Base-by-base conservation (phyloP, 2,888 invertebrate species). In the Lobophora halterata region DNA sequence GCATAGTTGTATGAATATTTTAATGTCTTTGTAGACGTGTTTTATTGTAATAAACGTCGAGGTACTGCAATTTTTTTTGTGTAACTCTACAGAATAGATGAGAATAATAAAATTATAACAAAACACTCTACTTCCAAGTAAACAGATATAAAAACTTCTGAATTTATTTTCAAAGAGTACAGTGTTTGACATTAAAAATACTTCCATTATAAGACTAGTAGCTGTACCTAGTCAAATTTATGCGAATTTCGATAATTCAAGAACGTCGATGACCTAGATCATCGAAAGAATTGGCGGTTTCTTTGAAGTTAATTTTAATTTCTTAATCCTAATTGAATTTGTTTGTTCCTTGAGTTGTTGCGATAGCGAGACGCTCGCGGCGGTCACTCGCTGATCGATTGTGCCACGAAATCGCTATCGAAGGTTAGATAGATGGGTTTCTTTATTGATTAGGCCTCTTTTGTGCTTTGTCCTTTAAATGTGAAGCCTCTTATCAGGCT, bases 291-390 rank as follows among this genome's bases (percentile, higher is more conserved):
- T 51, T 55, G 55, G 70, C 83, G 83, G 81, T 65, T 55, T 63
- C 78, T 83, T 82, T 80, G 78, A 77, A 65, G 46, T 46, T 45
- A 63, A 60, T 56, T 73, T 77, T 79, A 81, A 82, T 79, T 85
- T 82, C 82, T 85, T 83, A 83, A 85, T 82, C 77, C 81, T 85
- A 83, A 86, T 83, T 86, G 85, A 83, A 76, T 85, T 85, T 85
- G 79, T 82, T 83, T 82, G 85, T 86, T 75, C 69, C 66, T 64
- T 61, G 62, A 58, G 61, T 60, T 53, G 57, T 55, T 43, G 58
- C 58, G 78, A 82, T 82, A 81, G 74, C 70, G 67, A 75, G 63
- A 62, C 54, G 60, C 66, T 56, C 57, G 59, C 55, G 52, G 57
- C 59, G 59, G 63, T 61, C 58, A 51, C 40, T 50, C 50, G 55